These are phyloP conservation scores for Lithosia quadra DNA, from an alignment of 2,888 invertebrate species.

Conservation along the genomic window DNA sequence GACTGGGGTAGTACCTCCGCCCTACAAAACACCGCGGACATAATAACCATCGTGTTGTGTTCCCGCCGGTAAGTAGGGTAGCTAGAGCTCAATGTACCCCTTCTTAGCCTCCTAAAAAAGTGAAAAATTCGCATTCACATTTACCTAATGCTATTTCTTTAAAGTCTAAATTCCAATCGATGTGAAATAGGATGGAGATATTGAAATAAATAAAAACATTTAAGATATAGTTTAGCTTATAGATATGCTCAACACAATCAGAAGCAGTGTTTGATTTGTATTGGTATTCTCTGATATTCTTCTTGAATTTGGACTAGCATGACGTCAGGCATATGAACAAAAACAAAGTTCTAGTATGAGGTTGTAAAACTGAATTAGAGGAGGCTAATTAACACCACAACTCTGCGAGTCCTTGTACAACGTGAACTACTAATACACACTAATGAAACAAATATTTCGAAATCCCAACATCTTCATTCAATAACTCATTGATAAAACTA, in stretches of 20 bases:
- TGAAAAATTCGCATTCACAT: no score
- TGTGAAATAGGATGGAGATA: background rate
- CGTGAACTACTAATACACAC: constrained; percentile 18
- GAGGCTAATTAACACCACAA: constrained; percentile 28
- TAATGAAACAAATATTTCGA: constrained; percentile 42
- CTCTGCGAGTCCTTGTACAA: constrained; percentile 33
- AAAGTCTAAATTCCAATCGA: background rate
- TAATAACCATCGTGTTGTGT: no score
- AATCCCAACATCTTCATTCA: constrained; percentile 47
- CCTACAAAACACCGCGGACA: no score
- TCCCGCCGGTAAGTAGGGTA: no score
- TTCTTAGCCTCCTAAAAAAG: no score
- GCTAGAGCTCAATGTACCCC: no score
- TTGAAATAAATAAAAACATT: background rate
- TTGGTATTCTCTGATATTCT: constrained; percentile 34
- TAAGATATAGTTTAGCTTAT: no score
- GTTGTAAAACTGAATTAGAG: constrained; percentile 30
- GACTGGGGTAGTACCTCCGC: no score
- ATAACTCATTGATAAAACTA: constrained; percentile 51
- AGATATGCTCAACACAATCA: background rate
- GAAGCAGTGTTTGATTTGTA: constrained; percentile 24
- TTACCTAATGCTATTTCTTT: background rate
- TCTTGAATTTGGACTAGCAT: constrained; percentile 18
- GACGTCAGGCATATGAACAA: constrained; percentile 33
- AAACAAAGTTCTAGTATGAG: constrained; percentile 25